Base-by-base conservation (phyloP, 2,888 invertebrate species). In the Philonicus albiceps region DNA sequence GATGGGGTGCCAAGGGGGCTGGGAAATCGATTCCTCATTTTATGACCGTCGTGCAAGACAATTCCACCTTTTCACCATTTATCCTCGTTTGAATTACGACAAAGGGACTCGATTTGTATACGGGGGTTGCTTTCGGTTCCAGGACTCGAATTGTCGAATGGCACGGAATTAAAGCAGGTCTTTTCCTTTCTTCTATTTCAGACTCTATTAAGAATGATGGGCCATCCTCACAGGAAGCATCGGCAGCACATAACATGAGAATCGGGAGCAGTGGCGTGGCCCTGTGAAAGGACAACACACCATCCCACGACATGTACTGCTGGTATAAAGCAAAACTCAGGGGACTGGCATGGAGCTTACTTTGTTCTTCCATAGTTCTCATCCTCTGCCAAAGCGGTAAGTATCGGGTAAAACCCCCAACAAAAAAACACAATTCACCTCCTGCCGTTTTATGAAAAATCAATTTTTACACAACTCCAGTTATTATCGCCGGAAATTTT, bases 321-420 rank as follows among this genome's bases (percentile, higher is more conserved):
- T 86, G 86, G 86, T 86, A 86, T 72, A 86, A 78, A 19, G 78
- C 78, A 72, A 86, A 78, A 37, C 86, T 78, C 76, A 86, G 64
- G 88, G 90, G 90, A 90, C 89, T 91, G 90, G 91, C 91, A 90
- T 91, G 91, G 91, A 91, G 91, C 91, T 91, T 91, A 90, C 90
- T 91, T 89, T 90, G 91, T 90, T 91, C 91, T 90, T 91, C 91
- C 90, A 91, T 91, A 90, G 91, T 91, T 89, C 89, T 91, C 89
- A 89, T 91, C 88, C 89, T 91, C 90, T 91, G 90, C 88, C 90
- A 90, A 89, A 90, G 90, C 91, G 91, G 91, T 91, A 90, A 91
- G 91, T 90, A 90, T 53, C 22, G 19, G 13, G 11, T 13, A 5
- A 11, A 37, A 37, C 8, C 80, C 43, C 49, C 55, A 74, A n/a